These are phyloP conservation scores for Therioaphis trifolii DNA, from an alignment of 2,888 invertebrate species.

Conservation along the genomic window DNA sequence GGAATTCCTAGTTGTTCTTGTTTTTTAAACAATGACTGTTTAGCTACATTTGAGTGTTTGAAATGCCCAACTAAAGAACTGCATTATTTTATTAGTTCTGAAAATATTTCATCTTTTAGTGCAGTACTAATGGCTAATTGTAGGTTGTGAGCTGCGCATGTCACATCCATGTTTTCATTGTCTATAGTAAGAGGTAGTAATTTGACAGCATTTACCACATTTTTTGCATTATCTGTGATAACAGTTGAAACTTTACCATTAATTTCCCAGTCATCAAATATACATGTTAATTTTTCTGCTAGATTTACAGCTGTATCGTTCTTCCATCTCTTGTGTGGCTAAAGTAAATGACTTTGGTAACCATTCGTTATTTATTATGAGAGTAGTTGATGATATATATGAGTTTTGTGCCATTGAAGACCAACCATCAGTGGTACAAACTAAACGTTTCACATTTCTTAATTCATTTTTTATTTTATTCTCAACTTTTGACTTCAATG, in stretches of 20 bases:
- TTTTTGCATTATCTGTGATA: too few species aligned
- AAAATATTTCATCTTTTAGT: background rate
- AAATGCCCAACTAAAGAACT: conserved; percentile 3
- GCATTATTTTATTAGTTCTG: background rate
- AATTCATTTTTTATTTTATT: too few species aligned
- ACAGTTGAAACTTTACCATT: too few species aligned
- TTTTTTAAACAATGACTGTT: background rate
- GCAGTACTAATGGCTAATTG: too few species aligned
- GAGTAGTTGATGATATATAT: background rate
- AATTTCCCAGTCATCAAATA: too few species aligned
- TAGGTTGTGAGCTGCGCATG: too few species aligned
- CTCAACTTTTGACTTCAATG: too few species aligned
- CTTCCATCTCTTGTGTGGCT: background rate
- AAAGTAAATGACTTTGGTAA: conserved; percentile 15
- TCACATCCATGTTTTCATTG: too few species aligned
- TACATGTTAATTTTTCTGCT: background rate
- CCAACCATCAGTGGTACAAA: background rate
- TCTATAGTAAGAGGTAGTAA: too few species aligned
- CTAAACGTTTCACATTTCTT: background rate
- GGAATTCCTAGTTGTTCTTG: too few species aligned
- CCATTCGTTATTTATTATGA: background rate
- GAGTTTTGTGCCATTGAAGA: background rate
- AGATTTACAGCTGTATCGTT: background rate
- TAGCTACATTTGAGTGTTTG: conserved; percentile 11
- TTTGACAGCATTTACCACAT: too few species aligned